phyloP scores from a whole-genome alignment of 2,888 invertebrate genomes.

The Opisthograptis luteolata region DNA sequence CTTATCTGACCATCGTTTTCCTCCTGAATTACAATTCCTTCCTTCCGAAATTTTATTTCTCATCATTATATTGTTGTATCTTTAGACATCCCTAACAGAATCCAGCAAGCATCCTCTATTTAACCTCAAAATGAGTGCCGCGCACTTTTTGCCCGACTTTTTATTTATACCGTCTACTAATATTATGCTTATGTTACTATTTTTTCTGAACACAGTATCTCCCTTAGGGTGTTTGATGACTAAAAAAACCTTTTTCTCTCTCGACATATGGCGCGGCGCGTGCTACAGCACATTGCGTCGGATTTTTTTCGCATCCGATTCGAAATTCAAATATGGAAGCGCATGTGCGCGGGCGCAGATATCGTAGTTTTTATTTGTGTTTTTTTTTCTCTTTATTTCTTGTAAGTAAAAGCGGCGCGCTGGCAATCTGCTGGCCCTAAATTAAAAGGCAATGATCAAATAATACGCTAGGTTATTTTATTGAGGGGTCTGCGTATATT shows the following conservation, averaged over 20 bases:
- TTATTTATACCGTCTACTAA: slow-evolving; percentile 73
- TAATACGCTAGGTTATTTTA: slow-evolving; percentile 48
- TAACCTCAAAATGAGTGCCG: slow-evolving; percentile 69
- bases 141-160: slow-evolving; percentile 67
- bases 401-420: slow-evolving; percentile 50
- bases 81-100: slow-evolving; percentile 20
- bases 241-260: slow-evolving; percentile 67
- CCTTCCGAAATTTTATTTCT: too few relatives aligned
- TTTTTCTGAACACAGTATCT: slow-evolving; percentile 74
- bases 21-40: too few relatives aligned
- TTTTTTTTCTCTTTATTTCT: slow-evolving; percentile 54
- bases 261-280: slow-evolving; percentile 76
- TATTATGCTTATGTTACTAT: slow-evolving; percentile 82
- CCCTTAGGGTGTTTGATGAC: slow-evolving; percentile 70
- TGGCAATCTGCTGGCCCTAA: slow-evolving; percentile 50
- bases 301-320: slow-evolving; percentile 82
- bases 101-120: slow-evolving; percentile 62
- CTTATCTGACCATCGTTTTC: too few relatives aligned
- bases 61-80: too few relatives aligned
- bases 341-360: slow-evolving; percentile 69
- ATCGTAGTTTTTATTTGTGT: slow-evolving; percentile 59
- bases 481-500: slow-evolving; percentile 11
- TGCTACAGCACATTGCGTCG: slow-evolving; percentile 77
- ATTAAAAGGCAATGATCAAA: slow-evolving; percentile 56
- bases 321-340: slow-evolving; percentile 74